These are phyloP conservation scores for Conger conger DNA, from an alignment of 2,113 vertebrate species.

Conservation along the genomic window DNA sequence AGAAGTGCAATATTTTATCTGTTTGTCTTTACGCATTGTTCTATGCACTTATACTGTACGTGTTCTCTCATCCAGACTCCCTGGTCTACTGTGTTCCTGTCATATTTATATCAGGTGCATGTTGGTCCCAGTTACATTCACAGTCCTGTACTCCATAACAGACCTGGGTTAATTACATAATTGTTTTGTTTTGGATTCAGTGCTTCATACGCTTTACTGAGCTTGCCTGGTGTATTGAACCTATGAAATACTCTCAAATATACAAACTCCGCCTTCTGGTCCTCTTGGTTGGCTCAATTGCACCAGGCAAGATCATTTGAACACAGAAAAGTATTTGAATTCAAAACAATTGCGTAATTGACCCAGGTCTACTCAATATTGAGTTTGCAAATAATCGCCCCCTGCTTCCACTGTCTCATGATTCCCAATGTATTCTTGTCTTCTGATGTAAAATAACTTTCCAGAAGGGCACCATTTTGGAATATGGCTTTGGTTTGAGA, in stretches of 20 bases:
- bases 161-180: no score
- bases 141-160: not conserved
- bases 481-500: not conserved
- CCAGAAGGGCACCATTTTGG: not conserved
- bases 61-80: not conserved
- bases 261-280: no score
- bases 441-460: slow-evolving; percentile 8
- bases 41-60: slow-evolving; percentile 42
- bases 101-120: slow-evolving; percentile 20
- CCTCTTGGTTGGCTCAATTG: no score
- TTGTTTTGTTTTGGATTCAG: no score
- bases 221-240: no score
- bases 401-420: not conserved
- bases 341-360: no score
- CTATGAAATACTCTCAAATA: no score
- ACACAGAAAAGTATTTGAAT: no score
- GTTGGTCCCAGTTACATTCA: slow-evolving; percentile 5
- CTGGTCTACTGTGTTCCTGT: not conserved
- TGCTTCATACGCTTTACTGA: no score
- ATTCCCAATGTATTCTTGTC: slow-evolving; percentile 1
- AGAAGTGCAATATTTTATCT: slow-evolving; percentile 42
- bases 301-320: no score
- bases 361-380: not conserved
- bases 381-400: slow-evolving; percentile 33
- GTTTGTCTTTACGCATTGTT: slow-evolving; percentile 24